Evolutionary conservation across 2,113 vertebrate genomes (phyloP), one percentile per base, ranked within the genome.

Genomic region (Gymnogyps californianus): DNA sequence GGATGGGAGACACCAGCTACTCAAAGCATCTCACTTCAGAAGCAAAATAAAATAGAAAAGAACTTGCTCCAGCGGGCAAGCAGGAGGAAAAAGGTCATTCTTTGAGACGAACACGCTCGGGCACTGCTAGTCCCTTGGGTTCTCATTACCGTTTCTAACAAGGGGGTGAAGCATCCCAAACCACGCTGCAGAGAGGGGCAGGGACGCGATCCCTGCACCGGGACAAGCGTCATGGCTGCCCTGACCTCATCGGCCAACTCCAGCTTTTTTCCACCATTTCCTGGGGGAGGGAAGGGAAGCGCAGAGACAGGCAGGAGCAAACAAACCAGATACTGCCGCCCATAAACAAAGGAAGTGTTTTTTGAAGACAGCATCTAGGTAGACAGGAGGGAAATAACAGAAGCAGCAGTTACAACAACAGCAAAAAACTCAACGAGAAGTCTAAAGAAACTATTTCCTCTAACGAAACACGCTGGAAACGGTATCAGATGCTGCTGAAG

Each of bases 101-200:
- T 20, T 61, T 9, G 47, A 71, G 52, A 88, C 0, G 0, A 83
- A 59, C 20, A 16, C 3, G 4, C 42, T 59, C 0, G 0, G 49
- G 54, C 17, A 34, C 29, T 14, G 6, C 2, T 1, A 10, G 31
- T 44, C 32, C 65, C 24, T 66, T 28, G 18, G 42, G 65, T 64
- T 65, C 78, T 62, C 3, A 0, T 87, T 46, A 71, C 38, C 1
- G 0, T 25, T 44, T 16, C 55, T 67, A 34, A 42, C 7, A 4
- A 70, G 46, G 10, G 34, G 42, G 21, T 1, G 16, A 82, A 82
- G 46, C 46, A 57, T 4, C 59, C 59, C 49, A 61, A 69, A 64
- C 9, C 54, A 22, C 3, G 2, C 58, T 29, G 38, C 57, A 55
- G 58, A 59, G 72, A 46, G 31, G 28, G 24, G 28, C 28, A 78